Base-by-base conservation (phyloP, 2,113 vertebrate genomes). In the Peromyscus maniculatus region DNA sequence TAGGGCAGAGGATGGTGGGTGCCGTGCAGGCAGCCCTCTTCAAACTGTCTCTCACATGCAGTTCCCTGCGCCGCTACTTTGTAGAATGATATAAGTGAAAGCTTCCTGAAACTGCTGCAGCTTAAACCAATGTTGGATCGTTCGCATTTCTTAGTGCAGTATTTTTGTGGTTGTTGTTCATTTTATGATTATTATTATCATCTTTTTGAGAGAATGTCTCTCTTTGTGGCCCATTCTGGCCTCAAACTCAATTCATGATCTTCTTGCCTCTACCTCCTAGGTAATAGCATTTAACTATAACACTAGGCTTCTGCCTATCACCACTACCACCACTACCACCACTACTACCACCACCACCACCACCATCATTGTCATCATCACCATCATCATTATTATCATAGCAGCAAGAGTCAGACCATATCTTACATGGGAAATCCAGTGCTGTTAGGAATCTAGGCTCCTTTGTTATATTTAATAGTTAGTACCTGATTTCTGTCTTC, bases 31-130 rank as follows among this genome's bases (percentile, higher is more conserved):
- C 8, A 33, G 0, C 10, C 26, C 13, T 94, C 7, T 66, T 86
- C n/a, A 43, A 31, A 66, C n/a, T 31, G 15, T 84, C 13, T 57
- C 46, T 72, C 46, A 16, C 12, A 5, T 80, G 7, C 19, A 46
- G 26, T 3, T 0, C 22, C 15, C 33, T n/a, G 4, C 5, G 12
- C 8, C 9, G 1, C 5, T 22, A 4, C 5, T 21, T 55, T 49
- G 55, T 11, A 71, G 3, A 71, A 0, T 31, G 39, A 55, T 59
- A 15, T 0, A 55, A n/a, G 3, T 77, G 67, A 93, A 46, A 72
- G 39, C 69, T 62, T 55, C 3, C 36, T 24, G 24, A 82, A 52
- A 72, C 11, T 39, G 31, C n/a, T 43, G 12, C 92, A 75, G 57
- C 31, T 92, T 83, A 77, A 80, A 55, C 12, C 67, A 21, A 64